Evolutionary conservation across 1,140 invertebrate species (phyloP), one percentile per base, ranked within the genome.

Genomic region (Bradysia coprophila): DNA sequence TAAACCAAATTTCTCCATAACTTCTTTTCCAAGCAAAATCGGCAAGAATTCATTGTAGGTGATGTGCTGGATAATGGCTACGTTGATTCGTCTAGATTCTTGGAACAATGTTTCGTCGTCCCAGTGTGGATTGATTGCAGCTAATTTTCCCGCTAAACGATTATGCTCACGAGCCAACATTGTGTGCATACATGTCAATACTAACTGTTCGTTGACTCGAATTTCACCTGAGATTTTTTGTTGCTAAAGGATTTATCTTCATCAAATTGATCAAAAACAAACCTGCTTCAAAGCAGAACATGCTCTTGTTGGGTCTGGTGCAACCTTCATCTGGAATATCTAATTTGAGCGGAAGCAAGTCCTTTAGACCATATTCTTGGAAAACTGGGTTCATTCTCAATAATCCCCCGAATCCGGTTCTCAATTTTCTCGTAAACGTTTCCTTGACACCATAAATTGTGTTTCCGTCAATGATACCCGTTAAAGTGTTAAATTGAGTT

Each of bases 21-120:
- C 77, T 48, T 93, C 84, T 61, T 90, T 90, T 11, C 92, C 91
- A 4, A 96, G 67, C 8, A 96, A 63, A 53, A 95, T 87, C 16
- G 92, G 92, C 40, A 97, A 61, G 61, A 90, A 97, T 64, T 96
- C 90, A 54, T 90, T 92, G 62, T 80, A 95, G 0, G 88, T 92
- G 33, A 96, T 82, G 51, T 95, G 89, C 59, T 96, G 90, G 39
- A 91, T 79, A 57, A 85, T 73, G 3, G 89, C 92, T 38, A 89
- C 85, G 38, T 84, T 76, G 50, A 97, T 90, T 34, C 87, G 71
- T 46, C 90, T 68, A 0, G 88, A 65, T 66, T 96, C 91, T 67
- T 95, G 89, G 67, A 83, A 98, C 1, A 96, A 55, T 0, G 77
- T 91, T 63, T 95, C 90, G 54, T 95, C 90, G 53, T 92, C 83